Evolutionary conservation across 2,888 invertebrate genomes (phyloP), one percentile per base, ranked within the genome.

Genomic region (Congeria kusceri): DNA sequence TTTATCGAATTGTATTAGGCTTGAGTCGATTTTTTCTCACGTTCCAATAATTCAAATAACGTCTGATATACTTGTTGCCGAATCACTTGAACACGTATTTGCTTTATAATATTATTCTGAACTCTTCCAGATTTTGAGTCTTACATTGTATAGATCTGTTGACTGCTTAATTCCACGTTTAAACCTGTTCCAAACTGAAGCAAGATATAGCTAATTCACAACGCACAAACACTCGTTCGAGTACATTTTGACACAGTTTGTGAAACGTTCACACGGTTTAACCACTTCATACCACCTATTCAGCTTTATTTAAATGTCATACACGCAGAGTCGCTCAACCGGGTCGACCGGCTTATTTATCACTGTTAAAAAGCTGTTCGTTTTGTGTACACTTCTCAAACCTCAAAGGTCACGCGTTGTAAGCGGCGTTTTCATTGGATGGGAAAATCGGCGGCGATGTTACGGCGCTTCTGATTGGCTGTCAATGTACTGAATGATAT

Each of bases 401-500:
- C 82, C 72, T 74, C 56, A 28, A 39, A 47, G 76, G 78, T 80
- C 70, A 70, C 46, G 57, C 65, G 3, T 67, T 67, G 76, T 73
- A 67, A 83, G 53, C 59, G 58, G 46, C 58, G 39, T 58, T 46
- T 29, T 61, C 75, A 83, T 83, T 83, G 58, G 78, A 49, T 76
- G 74, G 57, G 76, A 83, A 69, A 49, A 18, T 25, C 28, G 25
- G 46, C 25, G 18, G 32, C 47, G 39, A 66, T 73, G 73, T 62
- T 61, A 74, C 61, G 46, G 47, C 44, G 20, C 4, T 53, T 82
- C 57, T 80, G 75, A 84, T 86, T 86, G 86, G 86, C 72, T 57
- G 49, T 73, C 67, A 71, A 46, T 39, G 73, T 78, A 61, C 78
- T 83, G 81, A 84, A 81, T 84, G 84, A 73, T 73, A 72, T 77